Evolutionary conservation across 2,113 vertebrate species (phyloP), one percentile per base, ranked within the genome.

Genomic region (Ictalurus furcatus): DNA sequence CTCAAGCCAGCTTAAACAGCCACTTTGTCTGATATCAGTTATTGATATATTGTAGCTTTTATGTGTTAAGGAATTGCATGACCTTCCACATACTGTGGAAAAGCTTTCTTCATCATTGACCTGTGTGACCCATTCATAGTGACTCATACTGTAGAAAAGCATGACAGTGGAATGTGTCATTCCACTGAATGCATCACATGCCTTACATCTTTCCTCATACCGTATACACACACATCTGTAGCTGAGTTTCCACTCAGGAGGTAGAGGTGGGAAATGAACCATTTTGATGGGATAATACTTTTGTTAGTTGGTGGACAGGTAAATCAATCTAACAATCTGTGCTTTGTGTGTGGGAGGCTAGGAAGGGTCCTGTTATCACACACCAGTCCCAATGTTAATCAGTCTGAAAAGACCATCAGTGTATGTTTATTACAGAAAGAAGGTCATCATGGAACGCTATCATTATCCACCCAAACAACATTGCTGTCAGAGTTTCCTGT

Each of bases 281-380:
- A 82, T 23, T 48, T 25, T 88, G 63, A 71, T 58, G 37, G 23
- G 30, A 16, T 54, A 95, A 85, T 86, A 78, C 89, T 94, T 94
- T 88, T 94, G 95, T 94, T 93, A 92, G 88, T 94, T 95, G 94
- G 95, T 44, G 69, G 69, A 73, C 71, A 76, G 73, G 1, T 87
- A 94, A 94, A 94, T 93, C 91, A 93, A 91, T 90, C 87, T 90
- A 88, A 90, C 92, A 91, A 93, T 95, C 89, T 94, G 94, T 94
- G 93, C 94, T 94, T 94, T 44, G 73, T 74, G 17, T 23, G 34
- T 11, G 12, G 19, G 61, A 9, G 61, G 23, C 23, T 30, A 69
- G n/a, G n/a, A 69, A 21, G 19, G 34, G 5, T 74, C 34, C 71
- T 40, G 71, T 13, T 74, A 40, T 74, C 69, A 34, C 69, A 73